Base-by-base conservation (phyloP, 2,113 vertebrate genomes). In the Panurus biarmicus region DNA sequence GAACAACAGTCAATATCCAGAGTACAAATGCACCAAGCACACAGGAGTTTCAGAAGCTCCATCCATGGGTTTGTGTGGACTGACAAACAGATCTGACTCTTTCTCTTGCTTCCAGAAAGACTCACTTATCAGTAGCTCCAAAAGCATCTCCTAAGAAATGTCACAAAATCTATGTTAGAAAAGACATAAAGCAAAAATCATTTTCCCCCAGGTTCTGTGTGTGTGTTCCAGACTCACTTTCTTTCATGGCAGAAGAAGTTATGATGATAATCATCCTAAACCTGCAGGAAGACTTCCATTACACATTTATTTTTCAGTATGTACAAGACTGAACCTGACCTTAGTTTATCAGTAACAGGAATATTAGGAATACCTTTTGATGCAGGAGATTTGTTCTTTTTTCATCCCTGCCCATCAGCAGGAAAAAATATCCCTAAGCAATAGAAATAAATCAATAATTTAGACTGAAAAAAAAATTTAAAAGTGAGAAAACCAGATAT, bases 401-500 rank as follows among this genome's bases (percentile, higher is more conserved):
- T 76, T 33, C 87, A 44, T 74, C 57, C 62, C n/a, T 42, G 31
- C 7, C 8, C 45, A 24, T 51, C 56, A 80, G 44, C 7, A 90
- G 23, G n/a, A 83, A 70, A 91, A 76, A 58, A 28, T 9, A 51
- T 25, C 22, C 25, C 15, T 22, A 12, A 66, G 24, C 8, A 84
- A 64, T 0, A 53, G 1, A 73, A 76, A 62, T 42, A 93, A 86
- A 29, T 35, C 54, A 70, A 15, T 33, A 20, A 33, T 61, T 24
- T 36, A 19, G 22, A 44, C 26, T 70, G 26, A 5, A 3, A 3
- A n/a, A 44, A 42, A 23, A 22, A 11, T 31, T 53, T 33, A 54
- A 51, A 29, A 8, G 7, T 12, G 3, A 3, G 11, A 60, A 86
- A 77, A 65, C 0, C 0, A 64, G 10, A 47, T 29, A 6, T 64